These are phyloP conservation scores for Euura saliciscinereae DNA, from an alignment of 1,140 invertebrate species.

Conservation along the genomic window DNA sequence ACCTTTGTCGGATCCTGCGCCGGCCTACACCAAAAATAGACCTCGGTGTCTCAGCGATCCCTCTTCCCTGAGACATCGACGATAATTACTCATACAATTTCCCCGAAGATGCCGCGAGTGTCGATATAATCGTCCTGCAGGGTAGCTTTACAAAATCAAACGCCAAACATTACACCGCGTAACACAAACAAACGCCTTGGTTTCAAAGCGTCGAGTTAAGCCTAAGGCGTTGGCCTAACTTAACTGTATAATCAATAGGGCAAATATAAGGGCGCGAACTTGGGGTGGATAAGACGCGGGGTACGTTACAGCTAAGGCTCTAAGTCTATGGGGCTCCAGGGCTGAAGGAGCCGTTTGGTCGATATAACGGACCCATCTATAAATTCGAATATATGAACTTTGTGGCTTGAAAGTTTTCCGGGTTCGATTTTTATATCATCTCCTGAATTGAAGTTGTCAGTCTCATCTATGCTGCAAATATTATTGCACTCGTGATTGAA, in stretches of 20 bases:
- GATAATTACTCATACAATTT: neutral
- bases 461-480: neutral
- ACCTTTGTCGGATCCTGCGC: neutral
- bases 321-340: slow-evolving; percentile 11
- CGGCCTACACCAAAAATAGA: slow-evolving; percentile 18
- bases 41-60: neutral
- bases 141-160: slow-evolving; percentile 13
- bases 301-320: slow-evolving; percentile 25
- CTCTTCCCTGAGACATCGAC: too few relatives aligned
- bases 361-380: slow-evolving; percentile 25
- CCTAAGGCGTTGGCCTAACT: slow-evolving; percentile 28
- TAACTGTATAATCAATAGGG: slow-evolving; percentile 42
- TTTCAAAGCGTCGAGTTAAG: neutral
- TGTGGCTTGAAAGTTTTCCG: neutral
- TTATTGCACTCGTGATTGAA: neutral
- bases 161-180: slow-evolving; percentile 19
- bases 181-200: slow-evolving; percentile 10
- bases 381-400: neutral
- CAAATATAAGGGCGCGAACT: slow-evolving; percentile 38
- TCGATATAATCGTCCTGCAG: neutral
- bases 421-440: neutral
- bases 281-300: slow-evolving; percentile 26
- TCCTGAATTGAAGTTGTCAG: neutral
- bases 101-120: neutral
- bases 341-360: slow-evolving; percentile 23